phyloP scores from a whole-genome alignment of 1,140 invertebrate genomes.

The Drosophila asahinai region DNA sequence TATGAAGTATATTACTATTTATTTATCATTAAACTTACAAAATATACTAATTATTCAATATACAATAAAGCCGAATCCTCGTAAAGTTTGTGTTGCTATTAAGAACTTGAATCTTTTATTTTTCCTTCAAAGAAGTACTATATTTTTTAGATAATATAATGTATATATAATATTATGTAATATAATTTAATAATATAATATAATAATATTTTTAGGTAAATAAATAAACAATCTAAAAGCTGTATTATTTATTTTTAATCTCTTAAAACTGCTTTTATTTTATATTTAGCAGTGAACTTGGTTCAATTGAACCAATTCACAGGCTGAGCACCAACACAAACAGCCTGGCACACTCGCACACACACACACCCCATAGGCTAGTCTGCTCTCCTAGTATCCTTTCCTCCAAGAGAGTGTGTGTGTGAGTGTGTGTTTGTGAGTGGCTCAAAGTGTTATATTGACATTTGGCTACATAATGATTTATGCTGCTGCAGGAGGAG shows the following conservation, averaged over 20 bases:
- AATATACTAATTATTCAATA: too few relatives aligned
- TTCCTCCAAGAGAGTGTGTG: conserved; percentile 6
- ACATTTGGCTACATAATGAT: conserved; percentile 79
- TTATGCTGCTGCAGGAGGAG: conserved; percentile 65
- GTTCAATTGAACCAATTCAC: conserved; percentile 50
- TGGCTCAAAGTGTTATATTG: conserved; percentile 76
- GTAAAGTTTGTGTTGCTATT: too few relatives aligned
- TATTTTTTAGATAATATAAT: too few relatives aligned
- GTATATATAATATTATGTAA: too few relatives aligned
- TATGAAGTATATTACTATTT: too few relatives aligned
- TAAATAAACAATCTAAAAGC: fast-evolving
- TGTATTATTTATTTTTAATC: neutral
- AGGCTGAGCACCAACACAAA: conserved; percentile 26
- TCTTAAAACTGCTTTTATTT: neutral
- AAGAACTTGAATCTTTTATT: too few relatives aligned
- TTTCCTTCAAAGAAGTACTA: too few relatives aligned
- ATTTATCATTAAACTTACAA: too few relatives aligned
- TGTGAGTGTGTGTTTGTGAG: conserved; percentile 8
- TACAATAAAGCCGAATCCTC: too few relatives aligned
- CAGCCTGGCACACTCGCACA: conserved; percentile 8
- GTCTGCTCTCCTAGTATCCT: conserved; percentile 38
- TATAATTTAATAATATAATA: too few relatives aligned
- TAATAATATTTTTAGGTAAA: neutral
- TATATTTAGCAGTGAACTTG: conserved; percentile 36
- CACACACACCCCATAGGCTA: conserved; percentile 17